Evolutionary conservation across 2,113 vertebrate genomes (phyloP).

Genomic region (Pimephales promelas): DNA sequence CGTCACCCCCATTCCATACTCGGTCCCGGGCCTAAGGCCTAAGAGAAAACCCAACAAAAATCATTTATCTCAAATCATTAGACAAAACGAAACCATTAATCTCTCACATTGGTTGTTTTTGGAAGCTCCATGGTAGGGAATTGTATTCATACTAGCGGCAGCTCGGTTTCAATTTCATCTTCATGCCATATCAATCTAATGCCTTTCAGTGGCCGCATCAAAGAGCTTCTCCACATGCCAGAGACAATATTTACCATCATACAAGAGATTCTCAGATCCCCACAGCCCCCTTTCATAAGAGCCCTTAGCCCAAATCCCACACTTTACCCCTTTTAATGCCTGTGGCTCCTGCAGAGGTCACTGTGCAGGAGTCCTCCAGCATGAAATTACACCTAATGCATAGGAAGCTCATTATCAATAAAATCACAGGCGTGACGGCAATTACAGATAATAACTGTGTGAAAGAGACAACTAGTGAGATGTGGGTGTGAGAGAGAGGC

Average conservation of each 20-base stretch:
- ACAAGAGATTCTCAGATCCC: slow-evolving; percentile 58
- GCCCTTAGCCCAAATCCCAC: slow-evolving; percentile 60
- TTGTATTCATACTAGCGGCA: slow-evolving; percentile 30
- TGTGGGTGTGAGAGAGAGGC: slow-evolving; percentile 49
- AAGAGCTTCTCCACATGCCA: slow-evolving; percentile 54
- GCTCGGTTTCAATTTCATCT: slow-evolving; percentile 40
- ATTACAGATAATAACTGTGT: slow-evolving; percentile 79
- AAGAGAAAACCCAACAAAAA: slow-evolving; percentile 15
- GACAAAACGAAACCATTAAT: slow-evolving; percentile 5
- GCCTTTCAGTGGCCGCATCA: slow-evolving; percentile 10
- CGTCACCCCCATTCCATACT: slow-evolving; percentile 96
- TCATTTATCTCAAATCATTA: neutral
- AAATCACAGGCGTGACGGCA: slow-evolving; percentile 78
- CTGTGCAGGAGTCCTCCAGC: slow-evolving; percentile 65
- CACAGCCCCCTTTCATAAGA: slow-evolving; percentile 64
- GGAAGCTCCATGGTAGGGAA: neutral
- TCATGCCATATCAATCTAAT: slow-evolving; percentile 1
- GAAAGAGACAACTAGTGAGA: slow-evolving; percentile 67
- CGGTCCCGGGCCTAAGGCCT: slow-evolving; percentile 92
- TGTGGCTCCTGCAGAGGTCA: slow-evolving; percentile 76
- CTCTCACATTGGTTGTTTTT: slow-evolving; percentile 19
- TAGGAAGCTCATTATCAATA: slow-evolving; percentile 80
- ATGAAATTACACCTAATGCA: slow-evolving; percentile 78
- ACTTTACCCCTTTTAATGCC: slow-evolving; percentile 61
- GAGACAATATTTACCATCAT: slow-evolving; percentile 63